Conservation (phyloP, 1,140 invertebrate species). For the Solenopsis invicta region DNA sequence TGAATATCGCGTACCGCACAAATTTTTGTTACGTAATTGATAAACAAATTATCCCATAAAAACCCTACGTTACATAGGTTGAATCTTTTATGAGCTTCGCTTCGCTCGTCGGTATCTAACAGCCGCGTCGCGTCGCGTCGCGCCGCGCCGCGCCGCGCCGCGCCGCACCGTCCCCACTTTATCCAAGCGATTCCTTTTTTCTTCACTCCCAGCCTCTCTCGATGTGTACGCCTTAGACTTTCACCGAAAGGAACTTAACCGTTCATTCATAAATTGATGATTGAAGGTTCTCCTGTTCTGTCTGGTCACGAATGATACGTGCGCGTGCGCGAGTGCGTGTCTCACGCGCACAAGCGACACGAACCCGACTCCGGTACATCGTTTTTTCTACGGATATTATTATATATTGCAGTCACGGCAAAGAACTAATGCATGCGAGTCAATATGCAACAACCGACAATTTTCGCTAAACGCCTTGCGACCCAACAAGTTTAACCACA, state of each 20-base stretch:
- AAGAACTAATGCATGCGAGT: not conserved
- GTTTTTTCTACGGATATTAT: slow-evolving; percentile 28
- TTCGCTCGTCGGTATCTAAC: slow-evolving; percentile 31
- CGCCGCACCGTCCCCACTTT: not conserved
- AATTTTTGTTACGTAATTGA: not conserved
- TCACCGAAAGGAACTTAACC: slow-evolving; percentile 79
- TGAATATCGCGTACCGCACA: not conserved
- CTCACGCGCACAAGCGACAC: slow-evolving; percentile 59
- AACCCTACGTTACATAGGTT: not conserved
- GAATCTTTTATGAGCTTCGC: not conserved
- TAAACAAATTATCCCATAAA: not conserved
- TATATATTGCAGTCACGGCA: slow-evolving; percentile 18
- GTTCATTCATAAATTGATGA: slow-evolving; percentile 85
- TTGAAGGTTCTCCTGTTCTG: slow-evolving; percentile 75
- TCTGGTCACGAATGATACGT: slow-evolving; percentile 68
- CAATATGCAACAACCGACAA: slow-evolving; percentile 23
- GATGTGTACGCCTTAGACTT: slow-evolving; percentile 77
- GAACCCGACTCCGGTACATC: slow-evolving; percentile 60
- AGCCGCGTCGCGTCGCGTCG: not conserved
- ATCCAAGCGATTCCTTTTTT: slow-evolving; percentile 35
- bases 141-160: not conserved
- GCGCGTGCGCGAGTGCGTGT: slow-evolving; percentile 53
- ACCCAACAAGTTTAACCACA: slow-evolving; percentile 22
- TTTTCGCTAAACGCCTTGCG: slow-evolving; percentile 34
- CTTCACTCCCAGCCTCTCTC: slow-evolving; percentile 64